Percentiles rank a stretch among this genome's conserved stretches.
These are phyloP conservation scores for Eugnorisma glareosa DNA, from an alignment of 2,888 invertebrate species.

Conservation along the genomic window DNA sequence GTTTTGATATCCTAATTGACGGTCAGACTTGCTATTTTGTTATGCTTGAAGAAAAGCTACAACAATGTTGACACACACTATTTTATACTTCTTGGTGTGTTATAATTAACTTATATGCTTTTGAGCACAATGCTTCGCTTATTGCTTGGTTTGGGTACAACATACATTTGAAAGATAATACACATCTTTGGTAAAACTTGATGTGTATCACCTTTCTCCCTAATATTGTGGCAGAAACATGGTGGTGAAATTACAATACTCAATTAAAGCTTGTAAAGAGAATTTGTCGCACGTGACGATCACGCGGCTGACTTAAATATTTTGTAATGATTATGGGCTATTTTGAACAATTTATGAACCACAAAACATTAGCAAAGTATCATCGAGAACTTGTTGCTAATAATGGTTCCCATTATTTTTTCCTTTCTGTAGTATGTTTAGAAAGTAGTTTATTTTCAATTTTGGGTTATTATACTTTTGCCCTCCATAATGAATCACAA, in stretches of 20 bases:
- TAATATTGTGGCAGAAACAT: slow-evolving; percentile 7
- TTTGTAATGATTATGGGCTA: slow-evolving; percentile 34
- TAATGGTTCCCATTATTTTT: neutral
- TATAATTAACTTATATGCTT: slow-evolving; percentile 39
- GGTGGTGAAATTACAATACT: slow-evolving; percentile 7
- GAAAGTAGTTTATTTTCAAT: neutral
- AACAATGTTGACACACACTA: slow-evolving; percentile 7
- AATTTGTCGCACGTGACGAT: neutral
- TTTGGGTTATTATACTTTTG: neutral
- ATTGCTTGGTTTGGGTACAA: slow-evolving; percentile 44
- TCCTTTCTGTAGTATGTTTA: neutral
- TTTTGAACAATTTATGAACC: slow-evolving; percentile 20
- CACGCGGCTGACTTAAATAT: neutral
- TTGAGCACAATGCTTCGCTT: slow-evolving; percentile 55
- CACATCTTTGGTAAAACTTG: neutral
- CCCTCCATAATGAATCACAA: neutral
- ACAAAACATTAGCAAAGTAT: slow-evolving; percentile 16
- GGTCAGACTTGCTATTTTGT: slow-evolving; percentile 35
- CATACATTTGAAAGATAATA: slow-evolving; percentile 6
- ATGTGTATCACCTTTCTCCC: slow-evolving; percentile 13
- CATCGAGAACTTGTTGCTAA: slow-evolving; percentile 18
- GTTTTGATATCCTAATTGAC: slow-evolving; percentile 64
- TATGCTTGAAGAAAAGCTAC: slow-evolving; percentile 16
- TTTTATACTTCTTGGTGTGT: slow-evolving; percentile 4
- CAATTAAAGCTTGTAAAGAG: slow-evolving; percentile 4